Percentiles rank a stretch among this genome's conserved stretches.
Conservation (phyloP, 2,797 vertebrate genomes). For the Coracias cyanogaster region DNA sequence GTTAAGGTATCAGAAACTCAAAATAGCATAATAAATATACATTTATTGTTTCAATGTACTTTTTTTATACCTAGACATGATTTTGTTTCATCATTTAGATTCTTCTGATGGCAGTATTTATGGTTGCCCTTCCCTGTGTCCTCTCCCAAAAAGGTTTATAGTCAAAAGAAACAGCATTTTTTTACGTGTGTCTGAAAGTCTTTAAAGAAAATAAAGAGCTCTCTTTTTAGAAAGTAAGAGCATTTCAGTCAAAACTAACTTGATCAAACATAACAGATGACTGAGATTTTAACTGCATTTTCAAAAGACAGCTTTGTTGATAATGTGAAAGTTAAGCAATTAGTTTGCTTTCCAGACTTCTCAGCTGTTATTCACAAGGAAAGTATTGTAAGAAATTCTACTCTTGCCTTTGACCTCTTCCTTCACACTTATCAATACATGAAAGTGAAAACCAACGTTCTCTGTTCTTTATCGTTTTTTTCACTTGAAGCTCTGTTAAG, state of each 20-base stretch:
- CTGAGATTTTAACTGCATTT: neutral
- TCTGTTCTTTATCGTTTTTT: constrained; percentile 22
- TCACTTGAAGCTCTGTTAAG: neutral
- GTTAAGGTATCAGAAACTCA: neutral
- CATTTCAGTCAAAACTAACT: constrained; percentile 10
- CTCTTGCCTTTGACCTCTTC: constrained; percentile 13
- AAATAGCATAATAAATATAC: neutral
- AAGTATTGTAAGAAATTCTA: constrained; percentile 29
- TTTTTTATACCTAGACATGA: neutral
- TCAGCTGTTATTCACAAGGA: constrained; percentile 35
- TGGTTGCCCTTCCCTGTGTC: neutral
- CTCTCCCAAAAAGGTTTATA: neutral
- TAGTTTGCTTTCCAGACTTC: constrained; percentile 37
- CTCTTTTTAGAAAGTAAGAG: neutral
- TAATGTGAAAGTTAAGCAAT: constrained; percentile 14
- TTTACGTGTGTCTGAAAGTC: neutral
- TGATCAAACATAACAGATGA: constrained; percentile 22
- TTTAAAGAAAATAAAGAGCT: neutral
- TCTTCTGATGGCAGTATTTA: neutral
- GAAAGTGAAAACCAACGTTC: neutral
- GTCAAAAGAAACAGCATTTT: neutral
- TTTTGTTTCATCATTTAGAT: neutral
- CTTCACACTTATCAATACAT: neutral
- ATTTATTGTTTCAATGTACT: neutral
- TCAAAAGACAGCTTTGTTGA: constrained; percentile 24